Conservation (phyloP, 2,888 invertebrate genomes). For the Entomobrya proxima region DNA sequence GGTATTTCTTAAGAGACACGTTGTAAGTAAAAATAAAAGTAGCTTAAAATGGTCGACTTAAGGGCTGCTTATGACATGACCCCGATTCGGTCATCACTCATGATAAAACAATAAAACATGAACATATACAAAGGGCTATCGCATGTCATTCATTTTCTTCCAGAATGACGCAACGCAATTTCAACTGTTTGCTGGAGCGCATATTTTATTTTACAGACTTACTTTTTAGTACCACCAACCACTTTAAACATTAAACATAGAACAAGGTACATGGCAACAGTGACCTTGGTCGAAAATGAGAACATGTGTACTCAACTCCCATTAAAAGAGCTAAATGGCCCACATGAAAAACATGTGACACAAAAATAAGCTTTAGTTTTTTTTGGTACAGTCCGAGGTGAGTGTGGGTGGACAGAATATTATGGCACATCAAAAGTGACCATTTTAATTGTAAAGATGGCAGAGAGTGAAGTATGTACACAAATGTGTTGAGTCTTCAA, state of each 20-base stretch:
- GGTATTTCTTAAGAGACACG: too few species aligned
- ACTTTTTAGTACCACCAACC: neutral
- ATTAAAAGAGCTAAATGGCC: neutral
- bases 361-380: neutral
- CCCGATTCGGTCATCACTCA: slow-evolving; percentile 62
- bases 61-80: slow-evolving; percentile 36
- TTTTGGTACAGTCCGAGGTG: neutral
- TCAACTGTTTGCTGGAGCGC: neutral
- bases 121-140: slow-evolving; percentile 31
- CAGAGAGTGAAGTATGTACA: too few species aligned
- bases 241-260: neutral
- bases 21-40: neutral
- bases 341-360: slow-evolving; percentile 51
- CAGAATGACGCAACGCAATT: neutral
- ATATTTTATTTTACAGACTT: too few species aligned
- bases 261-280: neutral
- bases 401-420: too few species aligned
- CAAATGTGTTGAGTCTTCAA: too few species aligned
- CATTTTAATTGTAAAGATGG: too few species aligned
- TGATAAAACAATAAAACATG: neutral
- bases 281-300: slow-evolving; percentile 32
- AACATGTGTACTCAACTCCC: neutral
- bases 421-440: too few species aligned
- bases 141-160: slow-evolving; percentile 21
- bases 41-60: neutral